phyloP scores from a whole-genome alignment of 1,140 invertebrate genomes.

The Drosophila lowei region DNA sequence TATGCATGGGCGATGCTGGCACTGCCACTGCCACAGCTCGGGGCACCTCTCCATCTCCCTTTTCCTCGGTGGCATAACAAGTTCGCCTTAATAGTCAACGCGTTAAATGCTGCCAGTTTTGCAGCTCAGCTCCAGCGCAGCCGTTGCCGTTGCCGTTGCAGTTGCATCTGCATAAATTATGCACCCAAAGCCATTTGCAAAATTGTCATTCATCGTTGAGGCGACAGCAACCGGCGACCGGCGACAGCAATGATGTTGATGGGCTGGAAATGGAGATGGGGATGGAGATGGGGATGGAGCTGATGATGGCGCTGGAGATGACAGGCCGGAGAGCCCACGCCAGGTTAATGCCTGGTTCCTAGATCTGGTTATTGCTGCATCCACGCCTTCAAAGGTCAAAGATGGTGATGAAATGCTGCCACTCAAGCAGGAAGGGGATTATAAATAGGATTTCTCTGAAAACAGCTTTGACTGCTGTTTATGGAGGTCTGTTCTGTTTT shows the following conservation, averaged over 20 bases:
- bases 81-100: slow-evolving; percentile 67
- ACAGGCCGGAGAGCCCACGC: slow-evolving; percentile 50
- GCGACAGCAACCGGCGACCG: slow-evolving; percentile 33
- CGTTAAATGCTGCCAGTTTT: slow-evolving; percentile 63
- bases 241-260: slow-evolving; percentile 25
- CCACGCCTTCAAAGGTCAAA: slow-evolving; percentile 51
- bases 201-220: slow-evolving; percentile 68
- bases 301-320: slow-evolving; percentile 15
- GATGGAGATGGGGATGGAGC: slow-evolving; percentile 13
- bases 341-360: slow-evolving; percentile 44
- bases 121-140: neutral
- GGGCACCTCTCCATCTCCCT: neutral
- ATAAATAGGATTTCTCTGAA: neutral
- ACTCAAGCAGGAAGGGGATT: slow-evolving; percentile 2
- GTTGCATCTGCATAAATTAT: slow-evolving; percentile 77
- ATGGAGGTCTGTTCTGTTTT: no score
- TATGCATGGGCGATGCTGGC: slow-evolving; percentile 65
- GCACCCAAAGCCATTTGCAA: slow-evolving; percentile 70
- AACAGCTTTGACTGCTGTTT: no score
- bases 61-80: slow-evolving; percentile 26
- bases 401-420: slow-evolving; percentile 7
- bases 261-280: slow-evolving; percentile 22
- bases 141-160: slow-evolving; percentile 27
- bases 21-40: neutral
- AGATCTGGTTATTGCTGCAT: slow-evolving; percentile 18